A percentile compares a stretch with the other conserved stretches of the same genome.
Conservation (phyloP, 1,140 invertebrate species). For the Epicauta chinensis region DNA sequence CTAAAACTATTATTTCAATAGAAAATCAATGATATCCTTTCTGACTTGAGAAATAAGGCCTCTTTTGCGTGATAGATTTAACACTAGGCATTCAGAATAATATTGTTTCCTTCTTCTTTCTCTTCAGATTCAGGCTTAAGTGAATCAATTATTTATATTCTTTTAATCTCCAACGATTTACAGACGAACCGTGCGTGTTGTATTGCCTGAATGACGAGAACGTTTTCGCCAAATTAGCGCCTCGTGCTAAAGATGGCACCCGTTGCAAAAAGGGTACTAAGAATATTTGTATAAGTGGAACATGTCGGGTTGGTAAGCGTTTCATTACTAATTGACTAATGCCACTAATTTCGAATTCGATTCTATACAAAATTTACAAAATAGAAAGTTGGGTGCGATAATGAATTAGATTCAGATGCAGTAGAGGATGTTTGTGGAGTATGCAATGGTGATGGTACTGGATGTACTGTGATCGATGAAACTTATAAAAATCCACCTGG, state of each 20-base stretch:
- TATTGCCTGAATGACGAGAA: conserved; percentile 49
- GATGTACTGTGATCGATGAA: conserved; percentile 48
- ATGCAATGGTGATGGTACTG: conserved; percentile 62
- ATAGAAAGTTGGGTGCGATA: conserved; percentile 63
- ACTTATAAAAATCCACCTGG: conserved; percentile 29
- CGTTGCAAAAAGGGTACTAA: conserved; percentile 52
- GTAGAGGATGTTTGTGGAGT: conserved; percentile 62
- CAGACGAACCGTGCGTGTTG: conserved; percentile 49
- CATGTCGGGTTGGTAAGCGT: conserved; percentile 45
- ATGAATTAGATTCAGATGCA: conserved; percentile 55
- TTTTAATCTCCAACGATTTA: too few species aligned
- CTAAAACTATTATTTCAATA: too few species aligned
- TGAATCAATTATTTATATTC: not conserved
- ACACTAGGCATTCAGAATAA: too few species aligned
- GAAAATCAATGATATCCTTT: too few species aligned
- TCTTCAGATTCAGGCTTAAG: not conserved
- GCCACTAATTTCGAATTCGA: not conserved
- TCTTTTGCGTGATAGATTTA: not conserved
- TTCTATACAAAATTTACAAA: too few species aligned
- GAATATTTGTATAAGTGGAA: conserved; percentile 52
- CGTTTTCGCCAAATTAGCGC: conserved; percentile 41
- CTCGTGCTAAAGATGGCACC: conserved; percentile 49
- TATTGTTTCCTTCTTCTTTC: not conserved
- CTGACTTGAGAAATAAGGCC: too few species aligned
- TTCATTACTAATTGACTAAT: not conserved